These are phyloP conservation scores for Zootoca vivipara DNA, from an alignment of 2,113 vertebrate genomes.

Conservation along the genomic window DNA sequence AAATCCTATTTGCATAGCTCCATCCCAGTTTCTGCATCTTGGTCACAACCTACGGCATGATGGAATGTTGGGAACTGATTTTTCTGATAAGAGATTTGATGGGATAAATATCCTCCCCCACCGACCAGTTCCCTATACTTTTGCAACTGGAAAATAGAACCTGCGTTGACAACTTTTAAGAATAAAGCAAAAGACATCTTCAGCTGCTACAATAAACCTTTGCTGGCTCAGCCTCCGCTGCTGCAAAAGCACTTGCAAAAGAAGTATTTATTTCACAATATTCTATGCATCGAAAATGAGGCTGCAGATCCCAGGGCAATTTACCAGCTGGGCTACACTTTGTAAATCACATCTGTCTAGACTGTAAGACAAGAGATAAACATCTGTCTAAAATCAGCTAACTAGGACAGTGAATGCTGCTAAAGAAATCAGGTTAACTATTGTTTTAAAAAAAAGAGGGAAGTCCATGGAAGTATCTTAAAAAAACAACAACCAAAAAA, in stretches of 20 bases:
- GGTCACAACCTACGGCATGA: not conserved
- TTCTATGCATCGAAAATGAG: conserved; percentile 65
- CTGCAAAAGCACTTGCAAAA: conserved; percentile 68
- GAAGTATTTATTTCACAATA: conserved; percentile 53
- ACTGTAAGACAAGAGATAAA: conserved; percentile 70
- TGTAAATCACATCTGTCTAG: conserved; percentile 71
- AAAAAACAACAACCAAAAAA: conserved; percentile 44
- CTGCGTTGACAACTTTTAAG: conserved; percentile 34
- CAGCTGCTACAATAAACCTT: conserved; percentile 54
- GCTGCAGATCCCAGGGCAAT: conserved; percentile 60
- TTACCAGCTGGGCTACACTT: conserved; percentile 69
- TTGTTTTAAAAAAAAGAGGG: conserved; percentile 48
- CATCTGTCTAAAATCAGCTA: conserved; percentile 73
- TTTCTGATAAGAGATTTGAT: not conserved
- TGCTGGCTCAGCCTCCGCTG: conserved; percentile 50
- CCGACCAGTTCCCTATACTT: not conserved
- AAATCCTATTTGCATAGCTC: not conserved
- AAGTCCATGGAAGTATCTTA: conserved; percentile 1
- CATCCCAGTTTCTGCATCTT: not conserved
- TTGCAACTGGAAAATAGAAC: conserved; percentile 17
- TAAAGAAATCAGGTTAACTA: conserved; percentile 65
- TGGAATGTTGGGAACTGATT: not conserved
- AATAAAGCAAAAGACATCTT: not conserved
- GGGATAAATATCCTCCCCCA: not conserved
- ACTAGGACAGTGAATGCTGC: conserved; percentile 66